A percentile compares a stretch with the other conserved stretches of the same genome.
Evolutionary conservation across 1,140 invertebrate species (phyloP).

Genomic region (Octopus sinensis): DNA sequence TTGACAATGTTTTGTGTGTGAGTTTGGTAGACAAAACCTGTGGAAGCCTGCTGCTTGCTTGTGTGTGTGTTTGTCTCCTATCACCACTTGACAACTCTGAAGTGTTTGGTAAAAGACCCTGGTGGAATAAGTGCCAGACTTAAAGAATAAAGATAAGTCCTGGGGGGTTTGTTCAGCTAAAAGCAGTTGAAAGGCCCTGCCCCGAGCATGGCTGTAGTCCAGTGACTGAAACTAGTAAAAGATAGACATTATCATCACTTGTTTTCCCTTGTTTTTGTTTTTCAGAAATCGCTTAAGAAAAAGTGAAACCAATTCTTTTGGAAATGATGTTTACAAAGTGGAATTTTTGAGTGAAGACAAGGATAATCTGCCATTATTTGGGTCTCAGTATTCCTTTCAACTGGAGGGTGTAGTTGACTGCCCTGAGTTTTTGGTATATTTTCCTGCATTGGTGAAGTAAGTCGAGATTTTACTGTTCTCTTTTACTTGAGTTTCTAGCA

Average conservation of each 20-base stretch:
- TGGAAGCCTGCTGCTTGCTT: too few relatives aligned
- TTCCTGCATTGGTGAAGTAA: slow-evolving; percentile 77
- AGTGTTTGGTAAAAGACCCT: too few relatives aligned
- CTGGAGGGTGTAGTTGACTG: slow-evolving; percentile 95
- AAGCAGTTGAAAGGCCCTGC: too few relatives aligned
- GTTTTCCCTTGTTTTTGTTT: slow-evolving; percentile 18
- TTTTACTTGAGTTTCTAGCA: neutral
- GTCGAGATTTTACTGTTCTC: slow-evolving; percentile 22
- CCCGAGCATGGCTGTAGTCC: too few relatives aligned
- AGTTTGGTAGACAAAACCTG: too few relatives aligned
- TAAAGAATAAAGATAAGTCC: too few relatives aligned
- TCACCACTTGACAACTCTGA: too few relatives aligned
- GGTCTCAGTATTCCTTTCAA: slow-evolving; percentile 93
- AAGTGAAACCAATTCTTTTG: slow-evolving; percentile 68
- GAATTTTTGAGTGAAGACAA: slow-evolving; percentile 70
- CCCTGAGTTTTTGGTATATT: slow-evolving; percentile 96
- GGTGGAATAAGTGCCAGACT: too few relatives aligned
- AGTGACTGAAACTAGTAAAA: too few relatives aligned
- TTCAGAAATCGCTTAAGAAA: slow-evolving; percentile 65
- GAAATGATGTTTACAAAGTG: slow-evolving; percentile 83
- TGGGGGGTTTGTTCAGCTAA: too few relatives aligned
- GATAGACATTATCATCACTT: neutral
- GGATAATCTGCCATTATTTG: slow-evolving; percentile 77
- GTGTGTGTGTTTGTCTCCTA: too few relatives aligned
- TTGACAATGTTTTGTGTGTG: too few relatives aligned